Conservation (phyloP, 2,113 vertebrate species). For the Chloropsis cyanopogon region DNA sequence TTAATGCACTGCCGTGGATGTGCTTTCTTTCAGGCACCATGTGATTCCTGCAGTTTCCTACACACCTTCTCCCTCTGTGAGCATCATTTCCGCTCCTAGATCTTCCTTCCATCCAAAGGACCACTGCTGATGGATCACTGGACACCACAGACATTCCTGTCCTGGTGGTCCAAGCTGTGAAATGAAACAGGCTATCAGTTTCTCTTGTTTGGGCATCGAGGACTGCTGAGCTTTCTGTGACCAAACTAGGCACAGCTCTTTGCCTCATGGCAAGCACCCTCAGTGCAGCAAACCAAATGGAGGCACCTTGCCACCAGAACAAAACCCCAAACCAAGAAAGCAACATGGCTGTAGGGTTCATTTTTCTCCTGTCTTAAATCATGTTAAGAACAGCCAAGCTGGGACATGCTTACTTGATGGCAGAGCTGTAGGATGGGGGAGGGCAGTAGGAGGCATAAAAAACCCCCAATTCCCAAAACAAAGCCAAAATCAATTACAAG, state of each 20-base stretch:
- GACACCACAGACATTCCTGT: background rate
- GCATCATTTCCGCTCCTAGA: background rate
- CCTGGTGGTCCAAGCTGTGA: background rate
- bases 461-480: background rate
- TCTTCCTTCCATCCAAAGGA: background rate
- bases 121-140: background rate
- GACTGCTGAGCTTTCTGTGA: background rate
- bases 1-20: background rate
- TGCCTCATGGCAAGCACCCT: background rate
- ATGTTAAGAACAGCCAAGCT: background rate
- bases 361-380: background rate
- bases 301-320: background rate
- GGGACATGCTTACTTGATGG: background rate
- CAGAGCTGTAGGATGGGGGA: background rate
- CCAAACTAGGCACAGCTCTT: background rate
- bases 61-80: background rate
- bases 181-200: background rate
- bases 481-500: conserved; percentile 38
- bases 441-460: background rate
- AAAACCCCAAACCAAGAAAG: background rate
- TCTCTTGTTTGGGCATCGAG: background rate
- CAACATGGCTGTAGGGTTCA: background rate
- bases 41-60: background rate
- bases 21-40: background rate
- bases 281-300: background rate